Base-by-base conservation (phyloP, 2,797 vertebrate species). In the Arctocebus calabarensis region DNA sequence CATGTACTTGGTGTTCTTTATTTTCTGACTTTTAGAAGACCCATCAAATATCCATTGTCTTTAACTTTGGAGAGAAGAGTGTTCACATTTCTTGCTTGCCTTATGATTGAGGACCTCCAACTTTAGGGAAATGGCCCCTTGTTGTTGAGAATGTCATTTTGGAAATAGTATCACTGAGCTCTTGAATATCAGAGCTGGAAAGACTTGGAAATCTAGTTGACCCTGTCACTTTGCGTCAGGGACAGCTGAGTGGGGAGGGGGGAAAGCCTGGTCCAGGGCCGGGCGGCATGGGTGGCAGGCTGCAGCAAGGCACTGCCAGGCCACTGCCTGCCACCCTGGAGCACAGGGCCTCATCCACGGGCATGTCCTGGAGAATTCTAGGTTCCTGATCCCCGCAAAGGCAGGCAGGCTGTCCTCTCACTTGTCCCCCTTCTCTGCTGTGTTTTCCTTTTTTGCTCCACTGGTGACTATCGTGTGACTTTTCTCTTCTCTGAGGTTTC, bases 401-500 rank as follows among this genome's bases (percentile, higher is more conserved):
- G 61, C 23, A 23, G 62, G 3, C 94, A 59, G 66, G 48, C 27
- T 37, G 23, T 77, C 70, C 62, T 48, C 83, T 73, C 62, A n/a
- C 37, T 16, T 25, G 23, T 52, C 16, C 10, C 40, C 70, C 82
- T 19, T 55, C 71, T 45, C 48, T 6, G 64, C 62, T 27, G 23
- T 45, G 13, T 48, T 48, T 57, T 82, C 57, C 66, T 62, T 55
- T n/a, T 59, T 91, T 32, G 25, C 74, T 48, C 23, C 16, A 12
- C 71, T 74, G 20, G 59, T 78, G 34, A 70, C 90, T 81, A 23
- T 75, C 29, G 0, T 16, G 0, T 82, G 94, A 22, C 89, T 87
- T 93, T 90, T 91, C 84, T 92, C 22, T 74, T 83, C 88, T 93
- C 94, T 95, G 74, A 96, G 93, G 29, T 94, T 81, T 96, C 45